Evolutionary conservation across 2,888 invertebrate species (phyloP).

Genomic region (Drosophila pullipes): DNA sequence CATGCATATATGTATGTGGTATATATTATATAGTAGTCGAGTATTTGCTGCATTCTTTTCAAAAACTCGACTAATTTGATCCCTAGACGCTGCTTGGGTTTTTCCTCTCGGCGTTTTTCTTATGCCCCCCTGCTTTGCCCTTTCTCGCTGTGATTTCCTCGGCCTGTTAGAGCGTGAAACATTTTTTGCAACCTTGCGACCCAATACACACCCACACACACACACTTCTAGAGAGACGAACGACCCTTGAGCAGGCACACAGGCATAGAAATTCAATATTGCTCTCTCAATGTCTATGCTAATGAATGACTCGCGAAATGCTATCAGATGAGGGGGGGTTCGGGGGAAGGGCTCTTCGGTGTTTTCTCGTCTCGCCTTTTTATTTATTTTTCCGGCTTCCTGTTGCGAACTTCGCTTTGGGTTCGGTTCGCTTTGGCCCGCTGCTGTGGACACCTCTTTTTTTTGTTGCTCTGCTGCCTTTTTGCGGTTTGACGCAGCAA

Average conservation of each 20-base stretch:
- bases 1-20: constrained; percentile 37
- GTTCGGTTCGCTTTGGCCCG: constrained; percentile 30
- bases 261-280: constrained; percentile 77
- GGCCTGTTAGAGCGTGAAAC: constrained; percentile 64
- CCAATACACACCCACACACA: constrained; percentile 27
- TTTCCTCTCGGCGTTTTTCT: constrained; percentile 30
- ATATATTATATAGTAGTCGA: constrained; percentile 15
- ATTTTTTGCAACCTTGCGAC: constrained; percentile 75
- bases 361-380: constrained; percentile 56
- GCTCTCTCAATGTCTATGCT: constrained; percentile 72
- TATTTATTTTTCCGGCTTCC: constrained; percentile 80
- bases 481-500: constrained; percentile 77
- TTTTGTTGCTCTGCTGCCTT: constrained; percentile 51
- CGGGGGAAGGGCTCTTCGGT: constrained; percentile 1
- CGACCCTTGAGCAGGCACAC: constrained; percentile 23
- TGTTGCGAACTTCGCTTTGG: constrained; percentile 49
- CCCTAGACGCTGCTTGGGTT: constrained; percentile 72
- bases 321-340: neutral
- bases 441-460: constrained; percentile 42
- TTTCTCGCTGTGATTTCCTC: constrained; percentile 57
- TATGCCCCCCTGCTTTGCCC: constrained; percentile 36
- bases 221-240: neutral
- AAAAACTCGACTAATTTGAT: constrained; percentile 72
- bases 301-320: constrained; percentile 67
- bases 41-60: constrained; percentile 67